Evolutionary conservation across 2,113 vertebrate species (phyloP), one percentile per base, ranked within the genome.

Genomic region (Psilopsiagon aurifrons): DNA sequence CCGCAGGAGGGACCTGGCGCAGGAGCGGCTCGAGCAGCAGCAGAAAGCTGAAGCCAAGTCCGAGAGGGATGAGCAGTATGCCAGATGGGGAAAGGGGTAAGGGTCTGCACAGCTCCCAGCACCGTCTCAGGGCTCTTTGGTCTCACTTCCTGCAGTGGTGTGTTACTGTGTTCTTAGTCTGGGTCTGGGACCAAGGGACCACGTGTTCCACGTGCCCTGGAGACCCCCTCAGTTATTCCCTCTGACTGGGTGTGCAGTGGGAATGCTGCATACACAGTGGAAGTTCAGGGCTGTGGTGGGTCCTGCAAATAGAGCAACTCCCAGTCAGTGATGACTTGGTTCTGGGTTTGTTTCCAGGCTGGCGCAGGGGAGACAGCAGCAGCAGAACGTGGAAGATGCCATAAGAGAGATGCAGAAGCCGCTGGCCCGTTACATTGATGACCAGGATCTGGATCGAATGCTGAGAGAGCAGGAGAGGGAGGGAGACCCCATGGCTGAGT

Each of bases 61-160:
- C 0, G 97, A 98, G 95, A 98, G 98, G 37, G 98, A 99, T 7
- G 98, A 99, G 88, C 99, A 99, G 44, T 99, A 99, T 6, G 98
- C 99, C 66, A 98, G 98, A 77, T 99, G 99, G 99, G 99, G 99
- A 1, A 99, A 97, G 97, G 99, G 99, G 99, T 99, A 84, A 98
- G 98, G 57, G 4, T 7, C 63, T 59, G 57, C 57, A 3, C 22
- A 59, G 57, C 33, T 16, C 33, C 22, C 57, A 16, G 33, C 57
- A 10, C 33, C 8, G 0, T 15, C 57, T 59, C 33, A 13, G 33
- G 22, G 57, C 57, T 59, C 33, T 59, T 18, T 20, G 51, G 10
- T 25, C 4, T 41, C 0, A 2, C 39, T 78, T 18, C 41, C 9
- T 2, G 39, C 1, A 5, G 19, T 4, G 60, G 55, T 1, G 29